Conservation (phyloP, 1,140 invertebrate genomes). For the Laupala kohalensis region DNA sequence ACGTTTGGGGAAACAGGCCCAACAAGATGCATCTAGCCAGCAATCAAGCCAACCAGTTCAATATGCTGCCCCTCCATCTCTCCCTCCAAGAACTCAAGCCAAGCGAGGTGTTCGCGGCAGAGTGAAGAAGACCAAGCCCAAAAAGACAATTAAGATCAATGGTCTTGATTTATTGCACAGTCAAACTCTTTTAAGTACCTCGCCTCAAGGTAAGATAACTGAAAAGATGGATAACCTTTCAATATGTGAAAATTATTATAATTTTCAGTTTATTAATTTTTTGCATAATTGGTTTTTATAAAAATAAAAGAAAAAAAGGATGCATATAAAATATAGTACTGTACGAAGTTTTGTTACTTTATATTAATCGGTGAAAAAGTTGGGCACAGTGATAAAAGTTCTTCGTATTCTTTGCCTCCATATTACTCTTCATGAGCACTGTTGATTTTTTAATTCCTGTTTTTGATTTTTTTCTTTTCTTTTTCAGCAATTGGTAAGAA, state of each 20-base stretch:
- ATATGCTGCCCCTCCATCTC: slow-evolving; percentile 10
- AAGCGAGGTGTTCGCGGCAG: slow-evolving; percentile 27
- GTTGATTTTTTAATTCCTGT: not conserved
- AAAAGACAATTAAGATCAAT: slow-evolving; percentile 56
- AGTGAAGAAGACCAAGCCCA: slow-evolving; percentile 39
- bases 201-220: slow-evolving; percentile 43
- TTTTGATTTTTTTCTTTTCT: not conserved
- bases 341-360: no score
- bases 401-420: no score
- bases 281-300: not conserved
- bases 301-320: not conserved
- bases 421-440: no score
- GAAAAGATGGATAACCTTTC: not conserved
- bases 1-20: slow-evolving; percentile 23
- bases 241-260: not conserved
- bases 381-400: no score
- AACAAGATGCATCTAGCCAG: slow-evolving; percentile 26
- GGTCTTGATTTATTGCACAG: slow-evolving; percentile 80
- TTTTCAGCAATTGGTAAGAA: slow-evolving; percentile 43
- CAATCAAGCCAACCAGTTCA: slow-evolving; percentile 18
- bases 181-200: slow-evolving; percentile 77
- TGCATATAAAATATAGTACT: no score
- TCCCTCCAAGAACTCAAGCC: slow-evolving; percentile 19
- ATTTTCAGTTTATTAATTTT: slow-evolving; percentile 9
- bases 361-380: no score